Evolutionary conservation across 2,888 invertebrate species (phyloP), one percentile per base, ranked within the genome.

Genomic region (Copidosoma aretas): DNA sequence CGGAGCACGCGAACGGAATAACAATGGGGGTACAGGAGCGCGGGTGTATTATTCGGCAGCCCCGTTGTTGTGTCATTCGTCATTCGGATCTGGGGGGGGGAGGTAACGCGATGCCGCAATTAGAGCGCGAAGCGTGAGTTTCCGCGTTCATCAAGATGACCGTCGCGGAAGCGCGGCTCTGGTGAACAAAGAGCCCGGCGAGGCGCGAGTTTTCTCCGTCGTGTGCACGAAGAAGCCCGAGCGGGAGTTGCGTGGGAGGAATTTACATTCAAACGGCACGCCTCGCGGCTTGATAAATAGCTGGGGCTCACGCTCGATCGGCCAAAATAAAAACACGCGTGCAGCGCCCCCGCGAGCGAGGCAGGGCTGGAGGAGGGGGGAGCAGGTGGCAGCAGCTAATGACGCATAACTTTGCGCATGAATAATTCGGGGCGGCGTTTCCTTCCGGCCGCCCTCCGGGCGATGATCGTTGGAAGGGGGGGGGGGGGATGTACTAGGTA

Each of bases 341-440:
- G 25, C 25, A 5, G 54, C 4, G 15, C 43, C 8, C 43, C 17
- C 12, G 19, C 19, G 60, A 52, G 19, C 8, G 5, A 41, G 19
- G 19, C 19, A 57, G 19, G 49, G 32, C 3, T 3, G 8, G 46
- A 39, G 17, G n/a, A 17, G 17, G 10, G 19, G 24, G 43, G 49
- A 22, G 25, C 25, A 57, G 17, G 57, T 57, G 15, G 49, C 49
- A 19, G 17, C 17, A 10, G 17, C 52, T 21, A 58, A 64, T 57
- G 58, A 51, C 57, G 39, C 64, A 24, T 32, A 52, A 24, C 64
- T 51, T 58, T 51, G 14, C 52, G 58, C 51, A 57, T 52, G 64
- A 64, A 64, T 64, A 58, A 58, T 41, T 58, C 39, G n/a, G 41
- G 5, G n/a, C 22, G 19, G 3, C 41, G n/a, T n/a, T 41, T 57